phyloP scores from a whole-genome alignment of 2,113 vertebrate species.

The Tamias sibiricus region DNA sequence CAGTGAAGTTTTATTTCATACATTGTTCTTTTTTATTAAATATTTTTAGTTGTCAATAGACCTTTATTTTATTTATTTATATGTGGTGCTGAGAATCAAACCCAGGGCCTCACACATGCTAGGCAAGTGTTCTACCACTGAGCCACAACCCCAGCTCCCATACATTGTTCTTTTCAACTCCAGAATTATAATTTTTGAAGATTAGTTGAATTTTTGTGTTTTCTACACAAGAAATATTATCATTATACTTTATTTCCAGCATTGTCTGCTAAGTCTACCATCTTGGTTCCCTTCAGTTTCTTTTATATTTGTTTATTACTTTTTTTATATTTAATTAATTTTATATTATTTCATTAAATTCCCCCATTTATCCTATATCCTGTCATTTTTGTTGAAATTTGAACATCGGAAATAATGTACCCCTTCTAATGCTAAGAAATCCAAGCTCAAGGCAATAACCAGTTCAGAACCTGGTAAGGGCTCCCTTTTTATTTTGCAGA shows the following conservation, averaged over 20 bases:
- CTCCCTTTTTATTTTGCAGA: neutral
- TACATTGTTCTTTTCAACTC: neutral
- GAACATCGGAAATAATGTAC: neutral
- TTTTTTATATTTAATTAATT: neutral
- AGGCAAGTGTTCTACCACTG: no score
- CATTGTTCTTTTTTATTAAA: neutral
- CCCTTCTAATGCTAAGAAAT: neutral
- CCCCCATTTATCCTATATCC: neutral
- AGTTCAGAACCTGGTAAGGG: neutral
- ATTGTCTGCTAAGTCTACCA: neutral
- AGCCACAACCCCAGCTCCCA: no score
- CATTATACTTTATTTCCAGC: fast-evolving
- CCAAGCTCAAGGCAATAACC: neutral
- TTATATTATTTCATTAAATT: neutral
- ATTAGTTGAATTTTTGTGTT: neutral
- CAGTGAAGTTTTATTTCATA: neutral
- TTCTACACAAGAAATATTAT: neutral
- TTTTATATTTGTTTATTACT: neutral
- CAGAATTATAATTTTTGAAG: neutral
- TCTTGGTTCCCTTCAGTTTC: neutral
- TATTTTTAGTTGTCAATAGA: no score
- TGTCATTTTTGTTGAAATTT: neutral
- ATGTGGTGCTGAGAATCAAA: no score
- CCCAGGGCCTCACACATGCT: no score
- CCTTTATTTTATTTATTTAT: no score